Percentiles rank a stretch among this genome's conserved stretches.
These are phyloP conservation scores for Myxocyprinus asiaticus DNA, from an alignment of 2,113 vertebrate species.

Conservation along the genomic window DNA sequence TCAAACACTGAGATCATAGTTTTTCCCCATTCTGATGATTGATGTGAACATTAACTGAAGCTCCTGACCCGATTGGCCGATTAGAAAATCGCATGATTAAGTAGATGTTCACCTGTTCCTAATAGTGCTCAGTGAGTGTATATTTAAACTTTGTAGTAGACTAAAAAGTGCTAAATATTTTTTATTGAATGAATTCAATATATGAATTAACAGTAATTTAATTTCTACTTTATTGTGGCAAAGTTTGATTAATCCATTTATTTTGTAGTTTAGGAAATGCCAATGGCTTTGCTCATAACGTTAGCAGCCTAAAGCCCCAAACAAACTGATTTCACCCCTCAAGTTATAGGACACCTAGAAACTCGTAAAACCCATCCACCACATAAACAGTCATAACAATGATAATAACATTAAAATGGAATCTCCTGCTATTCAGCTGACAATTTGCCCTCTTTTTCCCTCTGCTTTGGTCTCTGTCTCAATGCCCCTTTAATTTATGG, in stretches of 20 bases:
- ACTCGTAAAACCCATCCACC: constrained; percentile 33
- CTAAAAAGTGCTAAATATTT: too few species aligned
- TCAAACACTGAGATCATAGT: too few species aligned
- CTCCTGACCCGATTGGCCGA: too few species aligned
- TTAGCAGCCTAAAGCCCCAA: constrained; percentile 24
- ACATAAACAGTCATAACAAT: constrained; percentile 72
- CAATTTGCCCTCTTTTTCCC: constrained; percentile 57
- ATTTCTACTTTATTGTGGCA: background rate
- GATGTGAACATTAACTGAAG: too few species aligned
- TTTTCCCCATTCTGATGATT: too few species aligned
- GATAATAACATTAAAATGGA: constrained; percentile 72
- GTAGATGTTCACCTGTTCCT: too few species aligned
- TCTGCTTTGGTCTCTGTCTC: constrained; percentile 56
- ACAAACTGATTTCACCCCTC: constrained; percentile 25
- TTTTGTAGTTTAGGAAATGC: background rate
- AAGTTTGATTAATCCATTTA: background rate
- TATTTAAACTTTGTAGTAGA: too few species aligned
- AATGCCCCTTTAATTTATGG: constrained; percentile 74
- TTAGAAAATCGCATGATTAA: too few species aligned
- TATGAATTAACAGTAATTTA: background rate
- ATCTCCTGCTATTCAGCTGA: constrained; percentile 62
- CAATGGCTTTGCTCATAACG: constrained; percentile 15
- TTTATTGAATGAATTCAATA: background rate
- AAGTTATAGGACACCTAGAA: constrained; percentile 1
- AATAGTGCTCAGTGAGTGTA: too few species aligned